Conservation (phyloP, 2,113 vertebrate species). For the Cyanocitta stelleri region DNA sequence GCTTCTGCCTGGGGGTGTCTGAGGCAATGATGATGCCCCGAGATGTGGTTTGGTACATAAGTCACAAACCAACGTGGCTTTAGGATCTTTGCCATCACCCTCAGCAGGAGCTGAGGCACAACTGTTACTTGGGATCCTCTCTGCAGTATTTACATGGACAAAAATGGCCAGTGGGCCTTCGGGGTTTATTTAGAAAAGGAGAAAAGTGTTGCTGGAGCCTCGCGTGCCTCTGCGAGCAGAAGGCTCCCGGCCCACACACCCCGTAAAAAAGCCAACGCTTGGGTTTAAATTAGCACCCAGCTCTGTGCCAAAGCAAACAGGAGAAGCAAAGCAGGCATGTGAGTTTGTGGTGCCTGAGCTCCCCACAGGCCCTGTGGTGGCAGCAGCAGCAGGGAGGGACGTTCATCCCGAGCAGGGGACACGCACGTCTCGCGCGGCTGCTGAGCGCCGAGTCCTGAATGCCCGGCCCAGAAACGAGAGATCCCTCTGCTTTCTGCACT, state of each 20-base stretch:
- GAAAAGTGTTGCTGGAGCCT: not conserved
- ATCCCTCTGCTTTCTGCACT: not conserved
- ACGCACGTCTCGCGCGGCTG: not conserved
- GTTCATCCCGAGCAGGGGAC: not conserved
- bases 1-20: not conserved
- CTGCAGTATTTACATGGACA: not conserved
- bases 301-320: not conserved
- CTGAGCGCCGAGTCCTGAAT: not conserved
- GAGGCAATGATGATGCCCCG: not conserved
- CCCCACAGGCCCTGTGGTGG: not conserved
- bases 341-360: not conserved
- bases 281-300: constrained; percentile 4
- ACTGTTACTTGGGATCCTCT: not conserved
- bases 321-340: not conserved
- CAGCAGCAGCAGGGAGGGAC: not conserved
- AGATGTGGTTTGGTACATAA: not conserved
- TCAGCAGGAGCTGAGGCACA: not conserved
- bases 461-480: not conserved
- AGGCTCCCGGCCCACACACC: not conserved
- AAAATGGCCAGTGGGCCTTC: not conserved
- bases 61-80: not conserved
- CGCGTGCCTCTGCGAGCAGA: not conserved
- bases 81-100: not conserved
- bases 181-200: not conserved
- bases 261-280: not conserved